Conservation (phyloP, 2,888 invertebrate species). For the Clunio marinus region DNA sequence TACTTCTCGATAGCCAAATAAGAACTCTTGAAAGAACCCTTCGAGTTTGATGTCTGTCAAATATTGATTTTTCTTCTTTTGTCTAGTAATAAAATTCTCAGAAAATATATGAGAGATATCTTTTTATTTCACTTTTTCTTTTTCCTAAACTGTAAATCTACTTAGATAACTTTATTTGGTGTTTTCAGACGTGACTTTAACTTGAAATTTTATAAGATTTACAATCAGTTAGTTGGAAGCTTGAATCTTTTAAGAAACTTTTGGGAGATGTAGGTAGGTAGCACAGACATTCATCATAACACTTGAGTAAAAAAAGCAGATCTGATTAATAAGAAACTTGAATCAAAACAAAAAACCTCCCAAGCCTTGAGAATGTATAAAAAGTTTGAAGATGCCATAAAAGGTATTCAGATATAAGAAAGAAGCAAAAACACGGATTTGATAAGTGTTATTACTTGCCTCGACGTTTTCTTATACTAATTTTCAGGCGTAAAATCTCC, state of each 20-base stretch:
- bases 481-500: constrained; percentile 19
- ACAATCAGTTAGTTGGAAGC: too few relatives aligned
- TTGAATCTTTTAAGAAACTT: too few relatives aligned
- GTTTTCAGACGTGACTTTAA: too few relatives aligned
- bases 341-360: constrained; percentile 8
- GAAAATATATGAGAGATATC: constrained; percentile 1
- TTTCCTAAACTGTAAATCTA: too few relatives aligned
- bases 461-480: background rate
- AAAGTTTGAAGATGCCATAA: constrained; percentile 18
- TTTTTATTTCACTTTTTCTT: constrained; percentile 7
- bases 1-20: background rate
- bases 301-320: background rate
- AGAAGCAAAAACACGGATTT: constrained; percentile 16
- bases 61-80: constrained; percentile 37
- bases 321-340: background rate
- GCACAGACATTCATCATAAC: too few relatives aligned
- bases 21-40: background rate
- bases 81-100: constrained; percentile 13
- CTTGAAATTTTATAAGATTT: too few relatives aligned
- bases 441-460: constrained; percentile 38
- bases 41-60: constrained; percentile 33
- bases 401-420: constrained; percentile 14
- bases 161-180: too few relatives aligned
- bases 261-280: too few relatives aligned
- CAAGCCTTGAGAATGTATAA: background rate